Base-by-base conservation (phyloP, 2,888 invertebrate species). In the Drosophila algonquin region DNA sequence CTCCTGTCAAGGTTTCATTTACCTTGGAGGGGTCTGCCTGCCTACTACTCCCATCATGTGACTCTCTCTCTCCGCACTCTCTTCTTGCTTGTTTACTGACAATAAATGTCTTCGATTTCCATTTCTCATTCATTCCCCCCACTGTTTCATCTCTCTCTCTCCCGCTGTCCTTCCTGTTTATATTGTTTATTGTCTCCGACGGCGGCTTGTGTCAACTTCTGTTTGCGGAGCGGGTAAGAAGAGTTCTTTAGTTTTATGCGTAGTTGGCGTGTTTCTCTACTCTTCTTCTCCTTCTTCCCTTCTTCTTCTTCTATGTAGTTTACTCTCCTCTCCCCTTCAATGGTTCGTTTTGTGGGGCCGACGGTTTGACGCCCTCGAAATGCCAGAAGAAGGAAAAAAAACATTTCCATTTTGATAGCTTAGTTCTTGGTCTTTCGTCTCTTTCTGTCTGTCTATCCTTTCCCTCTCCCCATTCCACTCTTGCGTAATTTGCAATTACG, bases 401-500 rank as follows among this genome's bases (percentile, higher is more conserved):
- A 57, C 59, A 65, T 79, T 84, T 64, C 70, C 71, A 87, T 73
- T 83, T 76, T 76, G 76, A 80, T 85, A 82, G 73, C 75, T 67
- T 59, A 62, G 46, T 64, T 65, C 10, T 47, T 40, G 40, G 40
- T 40, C 40, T 40, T 7, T 40, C 14, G 40, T 40, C 40, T 40
- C 2, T 47, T 44, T 46, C 50, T 24, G 32, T 24, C 24, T 18
- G 40, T 7, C 65, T 32, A 45, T 40, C 24, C 12, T 21, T 21
- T 45, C n/a, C 12, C 40, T 51, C 47, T 52, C 30, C 53, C 46
- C 52, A 54, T 58, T 52, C 54, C 61, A 46, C 35, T 61, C 84
- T 86, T 76, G 87, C 84, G 81, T 79, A 84, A 81, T 81, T 87
- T 72, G 73, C 80, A 79, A 83, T 82, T 80, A 73, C 75, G 62